These are phyloP conservation scores for Dicranocentrus wangi DNA, from an alignment of 2,888 invertebrate genomes.

Conservation along the genomic window DNA sequence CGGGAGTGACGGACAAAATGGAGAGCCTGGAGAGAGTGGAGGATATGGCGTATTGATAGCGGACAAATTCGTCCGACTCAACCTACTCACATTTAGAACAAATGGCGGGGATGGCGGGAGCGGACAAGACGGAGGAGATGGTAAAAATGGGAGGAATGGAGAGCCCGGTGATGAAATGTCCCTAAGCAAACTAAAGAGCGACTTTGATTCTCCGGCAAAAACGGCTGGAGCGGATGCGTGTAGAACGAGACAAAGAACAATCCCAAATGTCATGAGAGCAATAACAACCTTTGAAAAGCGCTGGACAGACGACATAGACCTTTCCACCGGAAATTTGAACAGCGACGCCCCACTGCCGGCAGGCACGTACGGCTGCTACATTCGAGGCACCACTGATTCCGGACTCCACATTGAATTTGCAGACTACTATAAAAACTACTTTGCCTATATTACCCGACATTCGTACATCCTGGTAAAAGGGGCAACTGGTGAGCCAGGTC, in stretches of 20 bases:
- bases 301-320: neutral
- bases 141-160: slow-evolving; percentile 68
- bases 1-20: slow-evolving; percentile 69
- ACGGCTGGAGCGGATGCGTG: neutral
- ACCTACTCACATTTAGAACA: slow-evolving; percentile 71
- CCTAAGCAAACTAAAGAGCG: neutral
- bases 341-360: neutral
- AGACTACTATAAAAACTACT: neutral
- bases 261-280: neutral
- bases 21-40: slow-evolving; percentile 73
- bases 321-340: neutral
- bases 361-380: neutral
- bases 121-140: slow-evolving; percentile 73
- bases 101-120: slow-evolving; percentile 73
- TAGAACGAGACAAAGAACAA: neutral
- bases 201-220: neutral
- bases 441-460: neutral
- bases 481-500: neutral
- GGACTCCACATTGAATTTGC: neutral
- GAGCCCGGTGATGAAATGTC: neutral
- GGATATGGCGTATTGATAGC: slow-evolving; percentile 72
- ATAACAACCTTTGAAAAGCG: neutral
- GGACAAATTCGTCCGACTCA: slow-evolving; percentile 66
- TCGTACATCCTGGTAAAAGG: neutral
- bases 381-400: neutral